Evolutionary conservation across 2,797 vertebrate species (phyloP).

Genomic region (Fringilla coelebs): DNA sequence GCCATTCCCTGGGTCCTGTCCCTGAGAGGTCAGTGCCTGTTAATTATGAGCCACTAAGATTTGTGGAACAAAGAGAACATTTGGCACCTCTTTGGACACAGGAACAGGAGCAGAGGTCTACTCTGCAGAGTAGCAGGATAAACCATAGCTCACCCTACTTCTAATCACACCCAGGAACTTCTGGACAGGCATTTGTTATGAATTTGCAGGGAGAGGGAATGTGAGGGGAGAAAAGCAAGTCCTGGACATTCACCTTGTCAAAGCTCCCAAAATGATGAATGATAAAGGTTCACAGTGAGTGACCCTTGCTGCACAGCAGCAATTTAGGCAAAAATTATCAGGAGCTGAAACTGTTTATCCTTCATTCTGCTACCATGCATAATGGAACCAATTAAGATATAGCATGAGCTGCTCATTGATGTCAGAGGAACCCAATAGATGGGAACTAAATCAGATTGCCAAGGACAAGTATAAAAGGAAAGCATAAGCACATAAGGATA

Average conservation of each 20-base stretch:
- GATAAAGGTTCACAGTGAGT: not conserved
- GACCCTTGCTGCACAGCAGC: not conserved
- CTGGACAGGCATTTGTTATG: not conserved
- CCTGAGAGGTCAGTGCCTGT: not conserved
- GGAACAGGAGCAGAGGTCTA: not conserved
- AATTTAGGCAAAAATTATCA: slow-evolving; percentile 1
- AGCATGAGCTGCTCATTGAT: not conserved
- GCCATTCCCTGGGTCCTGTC: not conserved
- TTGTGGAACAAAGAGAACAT: not conserved
- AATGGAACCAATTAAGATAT: not conserved
- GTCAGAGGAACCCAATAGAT: not conserved
- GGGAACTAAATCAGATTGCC: not conserved
- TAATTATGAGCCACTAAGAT: not conserved
- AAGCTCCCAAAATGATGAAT: not conserved
- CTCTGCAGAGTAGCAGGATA: not conserved
- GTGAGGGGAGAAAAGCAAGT: not conserved
- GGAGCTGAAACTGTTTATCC: slow-evolving; percentile 2
- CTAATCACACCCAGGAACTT: not conserved
- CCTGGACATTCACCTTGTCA: not conserved
- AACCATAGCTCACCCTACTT: not conserved
- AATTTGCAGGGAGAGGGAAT: not conserved
- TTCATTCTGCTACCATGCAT: not conserved
- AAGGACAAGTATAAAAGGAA: not conserved
- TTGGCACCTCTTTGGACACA: not conserved
- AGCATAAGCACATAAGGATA: not conserved